Percentiles rank a stretch among this genome's conserved stretches.
Evolutionary conservation across 2,113 vertebrate genomes (phyloP).

Genomic region (Thalassoma bifasciatum): DNA sequence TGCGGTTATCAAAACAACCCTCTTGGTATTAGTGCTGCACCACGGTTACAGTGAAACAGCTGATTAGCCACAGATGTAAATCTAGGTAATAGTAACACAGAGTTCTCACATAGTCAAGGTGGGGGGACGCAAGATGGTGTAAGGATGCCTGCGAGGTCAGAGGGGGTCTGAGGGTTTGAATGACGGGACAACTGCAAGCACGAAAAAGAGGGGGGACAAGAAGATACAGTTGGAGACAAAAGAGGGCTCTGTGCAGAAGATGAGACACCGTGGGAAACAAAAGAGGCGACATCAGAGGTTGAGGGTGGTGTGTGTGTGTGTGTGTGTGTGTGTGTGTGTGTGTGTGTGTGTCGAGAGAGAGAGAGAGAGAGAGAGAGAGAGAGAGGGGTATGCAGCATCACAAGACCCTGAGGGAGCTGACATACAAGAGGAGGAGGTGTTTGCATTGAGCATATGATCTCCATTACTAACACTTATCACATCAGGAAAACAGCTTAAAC

Average conservation of each 20-base stretch:
- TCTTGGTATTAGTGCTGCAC: conserved; percentile 57
- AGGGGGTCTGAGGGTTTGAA: conserved; percentile 33
- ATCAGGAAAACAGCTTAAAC: conserved; percentile 49
- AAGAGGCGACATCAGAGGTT: conserved; percentile 62
- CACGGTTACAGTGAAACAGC: conserved; percentile 63
- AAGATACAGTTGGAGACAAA: conserved; percentile 52
- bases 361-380: no score
- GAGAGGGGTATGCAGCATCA: conserved; percentile 39
- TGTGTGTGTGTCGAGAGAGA: not conserved
- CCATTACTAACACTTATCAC: conserved; percentile 56
- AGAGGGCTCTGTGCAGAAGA: conserved; percentile 48
- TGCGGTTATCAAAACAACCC: conserved; percentile 79
- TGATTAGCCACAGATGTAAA: conserved; percentile 65
- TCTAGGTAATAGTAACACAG: conserved; percentile 39
- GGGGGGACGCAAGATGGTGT: conserved; percentile 7
- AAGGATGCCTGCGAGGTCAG: conserved; percentile 49
- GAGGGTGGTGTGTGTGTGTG: conserved; percentile 2
- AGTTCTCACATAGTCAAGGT: conserved; percentile 30
- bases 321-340: conserved; percentile 2
- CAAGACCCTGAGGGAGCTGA: conserved; percentile 57
- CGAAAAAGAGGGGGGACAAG: not conserved
- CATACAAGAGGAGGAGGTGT: conserved; percentile 50
- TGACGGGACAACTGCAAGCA: conserved; percentile 47
- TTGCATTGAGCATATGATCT: conserved; percentile 67
- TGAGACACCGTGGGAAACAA: conserved; percentile 65